Conservation (phyloP, 2,888 invertebrate species). For the Syrista parreyssii region DNA sequence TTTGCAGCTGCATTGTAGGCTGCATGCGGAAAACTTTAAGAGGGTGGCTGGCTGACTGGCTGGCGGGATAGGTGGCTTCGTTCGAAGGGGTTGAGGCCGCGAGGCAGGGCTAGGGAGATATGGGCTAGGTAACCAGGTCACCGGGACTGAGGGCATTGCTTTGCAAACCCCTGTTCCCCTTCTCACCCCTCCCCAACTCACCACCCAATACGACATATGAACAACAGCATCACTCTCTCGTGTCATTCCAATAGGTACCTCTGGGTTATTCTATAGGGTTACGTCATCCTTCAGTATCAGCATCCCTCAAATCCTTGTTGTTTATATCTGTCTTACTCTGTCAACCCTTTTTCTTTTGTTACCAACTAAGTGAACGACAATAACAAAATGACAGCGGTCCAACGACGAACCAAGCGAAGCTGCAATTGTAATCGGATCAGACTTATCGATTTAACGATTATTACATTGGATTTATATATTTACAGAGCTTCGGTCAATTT, state of each 20-base stretch:
- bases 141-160: slow-evolving; percentile 54
- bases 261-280: slow-evolving; percentile 41
- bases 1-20: slow-evolving; percentile 25
- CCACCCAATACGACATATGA: slow-evolving; percentile 39
- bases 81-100: slow-evolving; percentile 14
- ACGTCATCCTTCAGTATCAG: slow-evolving; percentile 24
- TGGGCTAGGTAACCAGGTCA: slow-evolving; percentile 58
- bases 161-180: slow-evolving; percentile 43
- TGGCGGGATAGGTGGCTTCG: slow-evolving; percentile 3
- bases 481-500: too few relatives aligned
- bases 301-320: slow-evolving; percentile 11
- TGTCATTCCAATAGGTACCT: slow-evolving; percentile 38
- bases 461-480: too few relatives aligned
- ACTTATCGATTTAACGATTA: too few relatives aligned
- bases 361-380: not conserved
- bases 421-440: too few relatives aligned
- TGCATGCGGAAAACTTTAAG: slow-evolving; percentile 28
- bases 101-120: slow-evolving; percentile 33
- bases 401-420: too few relatives aligned
- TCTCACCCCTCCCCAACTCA: slow-evolving; percentile 20
- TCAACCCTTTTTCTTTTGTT: not conserved
- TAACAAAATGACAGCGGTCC: too few relatives aligned
- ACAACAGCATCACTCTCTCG: slow-evolving; percentile 38
- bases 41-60: slow-evolving; percentile 18
- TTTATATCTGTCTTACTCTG: slow-evolving; percentile 14